A percentile compares a stretch with the other conserved stretches of the same genome.
Conservation (phyloP, 2,888 invertebrate species). For the Drosophila pseudotakahashii region DNA sequence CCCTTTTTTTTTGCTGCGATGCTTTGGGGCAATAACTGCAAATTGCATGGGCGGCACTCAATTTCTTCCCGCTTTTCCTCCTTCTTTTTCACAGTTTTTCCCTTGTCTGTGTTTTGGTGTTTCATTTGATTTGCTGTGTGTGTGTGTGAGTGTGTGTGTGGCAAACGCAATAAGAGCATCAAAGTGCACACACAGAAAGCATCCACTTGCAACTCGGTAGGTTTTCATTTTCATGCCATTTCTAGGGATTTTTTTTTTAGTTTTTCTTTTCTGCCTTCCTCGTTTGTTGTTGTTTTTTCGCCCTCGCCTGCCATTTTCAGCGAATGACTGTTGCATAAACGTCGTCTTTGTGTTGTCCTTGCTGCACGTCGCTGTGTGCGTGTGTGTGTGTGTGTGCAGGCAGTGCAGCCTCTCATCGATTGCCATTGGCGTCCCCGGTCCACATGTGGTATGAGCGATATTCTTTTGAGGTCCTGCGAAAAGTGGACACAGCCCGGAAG, state of each 20-base stretch:
- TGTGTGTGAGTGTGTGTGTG: slow-evolving; percentile 45
- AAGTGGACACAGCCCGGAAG: background rate
- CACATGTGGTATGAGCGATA: slow-evolving; percentile 64
- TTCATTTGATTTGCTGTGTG: slow-evolving; percentile 75
- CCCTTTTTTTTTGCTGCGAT: slow-evolving; percentile 14
- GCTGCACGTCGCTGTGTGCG: slow-evolving; percentile 21
- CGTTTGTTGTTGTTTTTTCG: slow-evolving; percentile 13
- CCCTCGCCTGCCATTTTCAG: slow-evolving; percentile 59
- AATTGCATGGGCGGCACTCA: slow-evolving; percentile 80
- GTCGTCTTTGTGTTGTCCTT: slow-evolving; percentile 74
- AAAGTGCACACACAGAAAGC: slow-evolving; percentile 59
- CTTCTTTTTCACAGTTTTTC: slow-evolving; percentile 3
- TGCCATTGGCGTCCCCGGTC: slow-evolving; percentile 63
- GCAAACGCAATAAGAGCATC: slow-evolving; percentile 78
- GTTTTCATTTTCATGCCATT: slow-evolving; percentile 55
- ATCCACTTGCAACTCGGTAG: slow-evolving; percentile 58
- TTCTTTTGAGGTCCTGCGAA: slow-evolving; percentile 19
- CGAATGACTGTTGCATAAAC: slow-evolving; percentile 80
- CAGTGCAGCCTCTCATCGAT: slow-evolving; percentile 64
- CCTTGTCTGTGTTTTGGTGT: slow-evolving; percentile 64
- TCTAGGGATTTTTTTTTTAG: slow-evolving; percentile 31
- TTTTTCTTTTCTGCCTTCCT: slow-evolving; percentile 35
- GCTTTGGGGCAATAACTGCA: slow-evolving; percentile 75
- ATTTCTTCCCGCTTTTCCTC: slow-evolving; percentile 51
- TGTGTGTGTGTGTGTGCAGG: slow-evolving; percentile 54